Conservation (phyloP, 2,888 invertebrate species). For the Achlya flavicornis region DNA sequence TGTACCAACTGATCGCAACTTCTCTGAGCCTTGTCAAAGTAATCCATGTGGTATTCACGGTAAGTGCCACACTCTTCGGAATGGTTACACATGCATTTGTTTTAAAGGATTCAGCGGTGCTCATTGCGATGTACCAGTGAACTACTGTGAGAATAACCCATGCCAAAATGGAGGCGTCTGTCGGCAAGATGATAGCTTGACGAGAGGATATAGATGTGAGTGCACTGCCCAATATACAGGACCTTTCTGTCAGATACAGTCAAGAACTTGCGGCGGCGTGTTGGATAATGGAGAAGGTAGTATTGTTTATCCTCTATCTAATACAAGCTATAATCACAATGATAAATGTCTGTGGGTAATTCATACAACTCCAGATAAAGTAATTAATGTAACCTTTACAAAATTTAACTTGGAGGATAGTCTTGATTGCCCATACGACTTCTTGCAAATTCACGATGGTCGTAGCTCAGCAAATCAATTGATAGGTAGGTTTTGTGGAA, state of each 20-base stretch:
- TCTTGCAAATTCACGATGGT: slow-evolving; percentile 93
- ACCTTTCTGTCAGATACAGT: slow-evolving; percentile 84
- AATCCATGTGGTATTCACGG: slow-evolving; percentile 85
- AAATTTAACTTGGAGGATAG: slow-evolving; percentile 88
- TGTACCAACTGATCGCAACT: slow-evolving; percentile 51
- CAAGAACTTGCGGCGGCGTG: slow-evolving; percentile 72
- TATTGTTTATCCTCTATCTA: slow-evolving; percentile 85
- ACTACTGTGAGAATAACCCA: slow-evolving; percentile 88
- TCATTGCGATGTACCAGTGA: slow-evolving; percentile 84
- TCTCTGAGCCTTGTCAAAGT: slow-evolving; percentile 67
- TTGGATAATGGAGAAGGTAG: slow-evolving; percentile 81
- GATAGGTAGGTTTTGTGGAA: slow-evolving; percentile 93
- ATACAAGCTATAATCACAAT: slow-evolving; percentile 83
- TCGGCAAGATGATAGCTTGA: slow-evolving; percentile 47
- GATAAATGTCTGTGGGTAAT: slow-evolving; percentile 93
- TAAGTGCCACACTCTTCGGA: slow-evolving; percentile 76
- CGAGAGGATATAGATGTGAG: slow-evolving; percentile 82
- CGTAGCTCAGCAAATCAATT: slow-evolving; percentile 87
- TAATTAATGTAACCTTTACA: slow-evolving; percentile 91
- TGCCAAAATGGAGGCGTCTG: slow-evolving; percentile 94
- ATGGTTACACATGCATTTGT: slow-evolving; percentile 84
- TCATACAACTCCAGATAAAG: slow-evolving; percentile 85
- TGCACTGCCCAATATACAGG: slow-evolving; percentile 89
- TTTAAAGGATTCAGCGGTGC: slow-evolving; percentile 83
- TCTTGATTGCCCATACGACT: slow-evolving; percentile 88